These are phyloP conservation scores for Leptinotarsa juncta DNA, from an alignment of 2,888 invertebrate genomes.

Conservation along the genomic window DNA sequence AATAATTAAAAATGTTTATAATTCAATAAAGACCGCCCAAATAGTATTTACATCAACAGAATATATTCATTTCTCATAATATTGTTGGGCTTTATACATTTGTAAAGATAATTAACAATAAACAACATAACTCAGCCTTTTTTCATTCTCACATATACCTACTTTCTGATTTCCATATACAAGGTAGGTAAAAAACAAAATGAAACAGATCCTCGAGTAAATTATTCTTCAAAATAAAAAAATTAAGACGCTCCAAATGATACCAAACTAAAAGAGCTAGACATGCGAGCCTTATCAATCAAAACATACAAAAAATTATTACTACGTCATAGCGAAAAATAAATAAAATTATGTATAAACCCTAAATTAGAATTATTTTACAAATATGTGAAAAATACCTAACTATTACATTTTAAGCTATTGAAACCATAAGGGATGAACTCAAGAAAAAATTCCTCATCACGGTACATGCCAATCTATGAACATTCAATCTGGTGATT, in stretches of 20 bases:
- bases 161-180: constrained; percentile 19
- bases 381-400: constrained; percentile 2
- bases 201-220: constrained; percentile 12
- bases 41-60: constrained; percentile 42
- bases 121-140: constrained; percentile 45
- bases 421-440: too few species aligned
- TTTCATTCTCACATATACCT: constrained; percentile 41
- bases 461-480: too few species aligned
- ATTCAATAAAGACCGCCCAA: constrained; percentile 42
- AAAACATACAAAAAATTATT: constrained; percentile 3
- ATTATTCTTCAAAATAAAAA: constrained; percentile 16
- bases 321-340: neutral
- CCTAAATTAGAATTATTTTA: constrained; percentile 7
- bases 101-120: constrained; percentile 41
- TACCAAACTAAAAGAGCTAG: neutral
- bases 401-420: too few species aligned
- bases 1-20: constrained; percentile 35
- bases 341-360: constrained; percentile 16
- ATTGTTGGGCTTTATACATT: constrained; percentile 44
- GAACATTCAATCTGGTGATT: too few species aligned
- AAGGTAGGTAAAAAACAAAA: constrained; percentile 20
- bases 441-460: too few species aligned
- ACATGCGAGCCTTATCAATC: neutral
- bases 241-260: neutral
- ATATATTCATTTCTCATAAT: constrained; percentile 38